Base-by-base conservation (phyloP, 1,140 invertebrate species). In the Latrodectus geometricus region DNA sequence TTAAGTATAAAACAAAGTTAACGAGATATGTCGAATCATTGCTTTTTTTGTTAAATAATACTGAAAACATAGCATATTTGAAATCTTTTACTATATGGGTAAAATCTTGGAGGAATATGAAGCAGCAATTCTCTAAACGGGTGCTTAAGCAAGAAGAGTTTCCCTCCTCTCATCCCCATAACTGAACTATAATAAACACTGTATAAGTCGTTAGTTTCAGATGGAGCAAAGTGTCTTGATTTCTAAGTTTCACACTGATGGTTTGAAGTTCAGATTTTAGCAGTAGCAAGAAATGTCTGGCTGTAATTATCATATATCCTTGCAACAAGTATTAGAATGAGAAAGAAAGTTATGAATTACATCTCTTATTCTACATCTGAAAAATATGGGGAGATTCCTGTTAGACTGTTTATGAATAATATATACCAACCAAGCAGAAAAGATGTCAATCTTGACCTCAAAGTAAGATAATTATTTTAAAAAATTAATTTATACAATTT, bases 191-290 rank as follows among this genome's bases (percentile, higher is more conserved):
- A 23, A 11, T 4, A 61, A 50, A n/a, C 8, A 4, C 61, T 4
- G n/a, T 20, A n/a, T 17, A n/a, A 35, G 9, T 12, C 20, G 7
- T 17, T 52, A 8, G 0, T n/a, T 17, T 78, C 11, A 56, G 35
- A 35, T 35, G 35, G 35, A 35, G 35, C 1, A 35, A 35, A 35
- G 5, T 35, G 52, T 78, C 3, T 23, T 78, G 15, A 78, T 52
- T 61, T 11, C 75, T 14, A 78, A 78, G 23, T 78, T 61, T 56
- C 75, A 61, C n/a, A 61, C 52, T 66, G 75, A 61, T 78, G 56
- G 7, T 17, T 23, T 78, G 52, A 52, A 78, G 17, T 78, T 66
- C 56, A 4, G 75, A 61, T 78, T 78, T 49, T 1, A 14, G 0
- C 75, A 61, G 35, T 61, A 78, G 12, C 21, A 9, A 65, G 54